Percentiles rank a stretch among this genome's conserved stretches.
Evolutionary conservation across 2,888 invertebrate genomes (phyloP).

Genomic region (Chymomyza amoena): DNA sequence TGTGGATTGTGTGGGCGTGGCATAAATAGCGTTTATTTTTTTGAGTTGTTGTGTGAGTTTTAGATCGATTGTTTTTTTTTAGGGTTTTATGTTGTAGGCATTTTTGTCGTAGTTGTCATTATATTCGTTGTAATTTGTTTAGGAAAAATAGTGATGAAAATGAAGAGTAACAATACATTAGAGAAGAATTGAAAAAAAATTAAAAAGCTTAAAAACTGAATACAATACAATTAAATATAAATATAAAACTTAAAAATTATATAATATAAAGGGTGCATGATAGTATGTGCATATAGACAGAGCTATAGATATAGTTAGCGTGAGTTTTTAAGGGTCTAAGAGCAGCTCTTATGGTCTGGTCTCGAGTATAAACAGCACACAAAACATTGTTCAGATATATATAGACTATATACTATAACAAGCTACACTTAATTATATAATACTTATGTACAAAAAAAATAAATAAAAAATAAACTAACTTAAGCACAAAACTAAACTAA

Average conservation of each 20-base stretch:
- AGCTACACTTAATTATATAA: constrained; percentile 18
- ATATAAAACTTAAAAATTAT: background rate
- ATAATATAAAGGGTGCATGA: constrained; percentile 28
- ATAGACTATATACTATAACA: background rate
- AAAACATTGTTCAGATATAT: constrained; percentile 30
- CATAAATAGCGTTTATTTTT: background rate
- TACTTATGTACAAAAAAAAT: constrained; percentile 41
- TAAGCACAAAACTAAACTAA: constrained; percentile 38
- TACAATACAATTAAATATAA: constrained; percentile 23
- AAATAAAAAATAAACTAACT: constrained; percentile 23
- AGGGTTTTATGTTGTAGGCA: constrained; percentile 27
- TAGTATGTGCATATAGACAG: constrained; percentile 34
- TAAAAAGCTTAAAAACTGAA: constrained; percentile 38
- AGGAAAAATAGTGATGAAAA: constrained; percentile 66
- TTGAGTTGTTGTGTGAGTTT: background rate
- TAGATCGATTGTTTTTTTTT: constrained; percentile 22
- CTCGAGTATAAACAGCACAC: constrained; percentile 42
- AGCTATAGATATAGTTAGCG: constrained; percentile 22
- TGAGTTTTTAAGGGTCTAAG: constrained; percentile 7
- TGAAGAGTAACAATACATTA: constrained; percentile 70
- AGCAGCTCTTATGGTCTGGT: constrained; percentile 28
- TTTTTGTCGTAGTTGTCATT: constrained; percentile 22
- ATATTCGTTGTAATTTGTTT: constrained; percentile 31
- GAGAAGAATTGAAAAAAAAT: constrained; percentile 60
- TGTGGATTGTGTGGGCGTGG: constrained; percentile 14